These are phyloP conservation scores for Acronicta leporina DNA, from an alignment of 2,888 invertebrate genomes.

Conservation along the genomic window DNA sequence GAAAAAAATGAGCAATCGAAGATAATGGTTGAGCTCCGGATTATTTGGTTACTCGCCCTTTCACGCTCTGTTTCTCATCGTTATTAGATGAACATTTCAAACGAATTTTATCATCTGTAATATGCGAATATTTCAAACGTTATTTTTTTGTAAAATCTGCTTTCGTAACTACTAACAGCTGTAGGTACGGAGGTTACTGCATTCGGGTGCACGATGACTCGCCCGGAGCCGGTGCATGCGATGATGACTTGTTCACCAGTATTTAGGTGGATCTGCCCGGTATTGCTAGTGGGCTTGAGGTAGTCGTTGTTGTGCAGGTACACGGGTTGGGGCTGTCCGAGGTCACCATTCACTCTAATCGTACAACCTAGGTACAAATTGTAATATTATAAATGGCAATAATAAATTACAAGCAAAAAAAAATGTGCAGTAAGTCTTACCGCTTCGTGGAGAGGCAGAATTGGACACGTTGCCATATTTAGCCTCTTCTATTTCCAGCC, in stretches of 20 bases:
- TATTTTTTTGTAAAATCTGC: not conserved
- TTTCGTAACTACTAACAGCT: conserved; percentile 64
- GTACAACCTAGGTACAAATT: conserved; percentile 72
- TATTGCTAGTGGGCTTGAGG: conserved; percentile 70
- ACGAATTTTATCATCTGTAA: too few species aligned
- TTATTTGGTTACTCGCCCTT: not conserved
- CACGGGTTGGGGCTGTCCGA: conserved; percentile 90
- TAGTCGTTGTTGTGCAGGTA: conserved; percentile 81
- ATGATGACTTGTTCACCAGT: conserved; percentile 72
- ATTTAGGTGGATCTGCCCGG: conserved; percentile 70
- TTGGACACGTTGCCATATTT: conserved; percentile 62
- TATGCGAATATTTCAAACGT: too few species aligned
- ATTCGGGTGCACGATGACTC: conserved; percentile 73
- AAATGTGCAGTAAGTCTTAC: conserved; percentile 60
- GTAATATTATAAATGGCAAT: not conserved
- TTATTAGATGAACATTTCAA: not conserved
- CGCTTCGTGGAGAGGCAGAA: conserved; percentile 57
- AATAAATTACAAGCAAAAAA: not conserved
- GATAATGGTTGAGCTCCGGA: not conserved
- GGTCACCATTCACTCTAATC: conserved; percentile 82
- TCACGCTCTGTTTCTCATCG: not conserved
- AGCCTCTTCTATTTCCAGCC: conserved; percentile 70
- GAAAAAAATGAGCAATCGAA: not conserved
- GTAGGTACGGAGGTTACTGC: conserved; percentile 62
- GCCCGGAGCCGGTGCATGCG: conserved; percentile 75